Percentiles rank a stretch among this genome's conserved stretches.
phyloP scores from a whole-genome alignment of 2,113 vertebrate genomes.

The Oryctolagus cuniculus region DNA sequence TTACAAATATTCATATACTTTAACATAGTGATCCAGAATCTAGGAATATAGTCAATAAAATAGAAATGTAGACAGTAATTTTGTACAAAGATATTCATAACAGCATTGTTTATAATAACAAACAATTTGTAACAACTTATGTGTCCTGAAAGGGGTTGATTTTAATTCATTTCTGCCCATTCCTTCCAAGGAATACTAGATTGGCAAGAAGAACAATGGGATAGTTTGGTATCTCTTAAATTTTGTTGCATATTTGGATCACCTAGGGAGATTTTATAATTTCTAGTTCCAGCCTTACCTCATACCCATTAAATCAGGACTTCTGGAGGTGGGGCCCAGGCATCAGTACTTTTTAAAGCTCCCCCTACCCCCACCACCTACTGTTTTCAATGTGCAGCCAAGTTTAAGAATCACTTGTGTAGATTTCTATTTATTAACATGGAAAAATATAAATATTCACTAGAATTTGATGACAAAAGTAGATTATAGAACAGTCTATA shows the following conservation, averaged over 20 bases:
- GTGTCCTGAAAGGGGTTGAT: neutral
- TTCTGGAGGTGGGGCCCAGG: slow-evolving; percentile 52
- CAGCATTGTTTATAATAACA: slow-evolving; percentile 32
- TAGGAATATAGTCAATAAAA: slow-evolving; percentile 54
- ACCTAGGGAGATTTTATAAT: slow-evolving; percentile 31
- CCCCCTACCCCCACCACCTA: neutral
- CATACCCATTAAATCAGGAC: slow-evolving; percentile 58
- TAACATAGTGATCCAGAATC: slow-evolving; percentile 25
- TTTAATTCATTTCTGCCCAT: neutral
- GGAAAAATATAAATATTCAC: slow-evolving; percentile 75
- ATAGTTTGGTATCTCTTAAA: slow-evolving; percentile 32
- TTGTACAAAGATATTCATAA: slow-evolving; percentile 52
- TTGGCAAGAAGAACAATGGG: neutral
- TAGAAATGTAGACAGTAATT: slow-evolving; percentile 35
- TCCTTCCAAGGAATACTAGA: neutral
- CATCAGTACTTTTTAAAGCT: slow-evolving; percentile 59
- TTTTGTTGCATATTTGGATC: slow-evolving; percentile 46
- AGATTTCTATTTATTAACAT: slow-evolving; percentile 74
- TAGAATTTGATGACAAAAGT: slow-evolving; percentile 75
- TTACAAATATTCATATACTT: slow-evolving; percentile 61
- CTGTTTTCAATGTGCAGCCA: slow-evolving; percentile 55
- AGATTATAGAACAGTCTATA: slow-evolving; percentile 77
- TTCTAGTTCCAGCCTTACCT: neutral
- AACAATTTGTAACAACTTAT: neutral
- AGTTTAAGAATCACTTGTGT: slow-evolving; percentile 53